Evolutionary conservation across 2,797 vertebrate species (phyloP).

Genomic region (Decapterus maruadsi): DNA sequence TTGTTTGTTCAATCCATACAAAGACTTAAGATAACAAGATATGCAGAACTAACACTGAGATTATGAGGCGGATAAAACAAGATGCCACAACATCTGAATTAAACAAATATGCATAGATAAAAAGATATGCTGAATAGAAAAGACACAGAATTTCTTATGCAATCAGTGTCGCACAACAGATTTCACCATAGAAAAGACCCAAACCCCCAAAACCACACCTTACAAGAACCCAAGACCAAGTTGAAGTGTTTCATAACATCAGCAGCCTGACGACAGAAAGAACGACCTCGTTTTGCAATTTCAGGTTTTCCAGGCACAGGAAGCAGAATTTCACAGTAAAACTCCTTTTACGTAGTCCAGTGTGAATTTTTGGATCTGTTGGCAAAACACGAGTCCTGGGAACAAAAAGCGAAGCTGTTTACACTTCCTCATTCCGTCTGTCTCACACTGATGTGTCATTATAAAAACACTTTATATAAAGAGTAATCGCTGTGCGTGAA

Average conservation of each 20-base stretch:
- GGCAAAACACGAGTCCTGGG: background rate
- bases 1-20: background rate
- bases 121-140: no score
- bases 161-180: background rate
- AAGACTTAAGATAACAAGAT: background rate
- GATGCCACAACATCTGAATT: background rate
- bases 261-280: background rate
- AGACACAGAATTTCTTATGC: no score
- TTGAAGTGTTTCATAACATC: background rate
- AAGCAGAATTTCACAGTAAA: constrained; percentile 12
- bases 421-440: constrained; percentile 7
- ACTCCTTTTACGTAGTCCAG: background rate
- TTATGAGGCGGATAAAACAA: background rate
- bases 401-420: constrained; percentile 11
- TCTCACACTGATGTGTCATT: constrained; percentile 12
- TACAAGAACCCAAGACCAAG: background rate
- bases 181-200: background rate
- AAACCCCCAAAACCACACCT: background rate
- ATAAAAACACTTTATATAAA: constrained; percentile 20
- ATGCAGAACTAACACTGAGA: no score
- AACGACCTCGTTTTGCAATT: constrained; percentile 1
- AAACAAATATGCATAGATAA: background rate
- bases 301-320: constrained; percentile 16
- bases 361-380: constrained; percentile 3
- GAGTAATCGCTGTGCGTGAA: constrained; percentile 1